Percentiles rank a stretch among this genome's conserved stretches.
Conservation (phyloP, 2,113 vertebrate species). For the Eclectus roratus region DNA sequence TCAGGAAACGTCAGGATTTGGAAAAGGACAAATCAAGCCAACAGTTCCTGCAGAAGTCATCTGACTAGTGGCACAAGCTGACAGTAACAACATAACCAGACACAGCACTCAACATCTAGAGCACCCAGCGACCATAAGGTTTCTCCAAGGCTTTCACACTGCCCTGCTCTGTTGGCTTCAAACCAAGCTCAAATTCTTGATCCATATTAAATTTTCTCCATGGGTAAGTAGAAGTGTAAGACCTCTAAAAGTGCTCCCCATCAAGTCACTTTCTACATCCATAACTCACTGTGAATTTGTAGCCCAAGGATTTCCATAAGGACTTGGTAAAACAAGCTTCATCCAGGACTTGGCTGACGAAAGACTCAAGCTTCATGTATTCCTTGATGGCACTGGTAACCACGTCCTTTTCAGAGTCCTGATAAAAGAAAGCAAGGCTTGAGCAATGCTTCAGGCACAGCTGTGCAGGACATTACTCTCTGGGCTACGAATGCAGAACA, state of each 20-base stretch:
- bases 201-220: neutral
- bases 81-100: neutral
- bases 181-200: neutral
- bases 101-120: neutral
- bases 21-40: neutral
- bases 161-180: neutral
- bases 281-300: conserved; percentile 61
- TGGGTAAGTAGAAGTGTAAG: neutral
- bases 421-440: neutral
- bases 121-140: too few species aligned
- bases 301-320: conserved; percentile 68
- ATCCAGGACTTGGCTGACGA: conserved; percentile 68
- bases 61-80: fast-evolving
- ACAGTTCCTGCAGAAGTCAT: neutral
- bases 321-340: conserved; percentile 69
- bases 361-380: conserved; percentile 64
- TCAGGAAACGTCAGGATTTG: neutral
- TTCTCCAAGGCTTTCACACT: neutral
- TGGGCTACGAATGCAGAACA: neutral
- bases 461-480: neutral
- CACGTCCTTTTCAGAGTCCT: neutral
- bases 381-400: neutral
- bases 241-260: neutral
- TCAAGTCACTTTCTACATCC: neutral
- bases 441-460: neutral